Evolutionary conservation across 2,888 invertebrate species (phyloP), one percentile per base, ranked within the genome.

Genomic region (Listrodromus nycthemerus): DNA sequence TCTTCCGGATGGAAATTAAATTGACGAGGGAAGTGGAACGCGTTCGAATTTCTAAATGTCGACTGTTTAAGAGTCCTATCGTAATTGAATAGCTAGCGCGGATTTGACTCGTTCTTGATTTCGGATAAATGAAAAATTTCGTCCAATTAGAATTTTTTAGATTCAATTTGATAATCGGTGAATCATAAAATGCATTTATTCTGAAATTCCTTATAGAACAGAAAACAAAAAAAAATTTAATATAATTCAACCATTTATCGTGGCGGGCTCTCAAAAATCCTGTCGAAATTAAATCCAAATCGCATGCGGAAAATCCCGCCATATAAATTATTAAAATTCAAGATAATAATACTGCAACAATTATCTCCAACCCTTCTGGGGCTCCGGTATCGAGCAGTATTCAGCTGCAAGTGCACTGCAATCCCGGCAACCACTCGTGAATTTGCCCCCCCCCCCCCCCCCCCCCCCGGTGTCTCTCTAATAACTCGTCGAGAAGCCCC

Each of bases 401-500:
- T 55, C 24, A 55, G 55, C 21, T 10, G 21, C 21, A 13, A 55
- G 55, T 55, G 10, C 55, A 24, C 21, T 24, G 55, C 55, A 55
- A 55, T 19, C 21, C 55, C 55, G 55, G 21, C 24, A 27, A 16
- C 27, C 13, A 10, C 58, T 16, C 58, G 27, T 30, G 27, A 58
- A 58, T 58, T n/a, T 16, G n/a, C 58, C 58, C 2, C 58, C 16
- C 27, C 4, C 19, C 8, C 6, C 8, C 24, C 10, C 10, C 21
- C 41, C 13, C 3, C 41, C 41, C 41, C 41, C 41, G 0, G 16
- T 41, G 24, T 27, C 41, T 24, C 24, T 58, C 37, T 21, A 48
- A 74, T 33, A 61, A 63, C 45, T 63, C 61, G 21, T 48, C 33
- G 10, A 27, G 63, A 33, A 61, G 63, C 61, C 48, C 19, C 66